Conservation (phyloP, 2,113 vertebrate genomes). For the Nanorana parkeri region DNA sequence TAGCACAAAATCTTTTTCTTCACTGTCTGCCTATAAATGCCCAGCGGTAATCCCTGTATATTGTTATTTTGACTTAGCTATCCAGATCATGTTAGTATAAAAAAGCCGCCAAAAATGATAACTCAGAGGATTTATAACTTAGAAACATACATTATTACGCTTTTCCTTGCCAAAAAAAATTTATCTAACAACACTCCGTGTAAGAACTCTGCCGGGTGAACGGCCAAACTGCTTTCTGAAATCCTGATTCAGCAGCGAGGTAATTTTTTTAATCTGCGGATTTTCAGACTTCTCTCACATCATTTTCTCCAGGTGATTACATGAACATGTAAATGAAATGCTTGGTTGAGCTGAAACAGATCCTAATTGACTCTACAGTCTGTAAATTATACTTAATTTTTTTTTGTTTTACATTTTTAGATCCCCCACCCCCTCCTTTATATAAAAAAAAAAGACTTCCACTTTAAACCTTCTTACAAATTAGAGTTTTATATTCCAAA, state of each 20-base stretch:
- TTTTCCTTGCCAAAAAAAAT: not conserved
- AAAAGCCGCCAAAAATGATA: not conserved
- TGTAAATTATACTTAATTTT: constrained; percentile 43
- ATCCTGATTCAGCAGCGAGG: not conserved
- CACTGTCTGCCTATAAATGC: too few species aligned
- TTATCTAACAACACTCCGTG: not conserved
- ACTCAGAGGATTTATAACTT: constrained; percentile 12
- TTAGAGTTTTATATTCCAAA: constrained; percentile 40
- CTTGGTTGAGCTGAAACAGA: constrained; percentile 40
- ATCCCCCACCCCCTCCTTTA: too few species aligned
- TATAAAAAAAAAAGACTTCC: too few species aligned
- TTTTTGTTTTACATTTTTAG: too few species aligned
- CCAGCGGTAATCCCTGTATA: not conserved
- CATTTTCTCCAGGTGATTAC: constrained; percentile 43
- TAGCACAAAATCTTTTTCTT: too few species aligned
- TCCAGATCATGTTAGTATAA: constrained; percentile 14
- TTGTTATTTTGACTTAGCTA: not conserved
- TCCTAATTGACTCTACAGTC: constrained; percentile 32
- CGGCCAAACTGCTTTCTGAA: not conserved
- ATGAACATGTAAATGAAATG: constrained; percentile 39
- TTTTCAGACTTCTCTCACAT: not conserved
- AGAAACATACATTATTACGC: not conserved
- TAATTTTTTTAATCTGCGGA: not conserved
- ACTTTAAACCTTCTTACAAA: constrained; percentile 26
- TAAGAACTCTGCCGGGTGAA: not conserved